Base-by-base conservation (phyloP, 2,797 vertebrate genomes). In the Myotis pilosus region DNA sequence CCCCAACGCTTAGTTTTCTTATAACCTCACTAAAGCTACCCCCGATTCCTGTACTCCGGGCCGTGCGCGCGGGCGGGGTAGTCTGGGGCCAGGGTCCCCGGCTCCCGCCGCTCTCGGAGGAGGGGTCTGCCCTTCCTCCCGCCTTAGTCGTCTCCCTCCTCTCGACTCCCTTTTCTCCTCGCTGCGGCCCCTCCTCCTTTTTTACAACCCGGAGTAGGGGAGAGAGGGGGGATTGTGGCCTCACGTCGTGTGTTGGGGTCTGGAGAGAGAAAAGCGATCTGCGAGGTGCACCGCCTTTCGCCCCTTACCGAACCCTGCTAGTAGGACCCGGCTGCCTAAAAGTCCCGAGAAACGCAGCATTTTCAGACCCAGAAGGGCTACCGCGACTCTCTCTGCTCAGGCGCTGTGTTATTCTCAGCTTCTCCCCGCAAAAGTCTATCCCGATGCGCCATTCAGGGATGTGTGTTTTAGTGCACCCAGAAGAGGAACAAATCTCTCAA, bases 401-500 rank as follows among this genome's bases (percentile, higher is more conserved):
- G 69, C 25, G 28, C 91, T 10, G 66, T 53, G 49, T 89, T 22
- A 10, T 81, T 71, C 93, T 82, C 74, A 33, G 74, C 69, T 38
- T 41, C 79, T 88, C 72, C 68, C 71, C 3, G n/a, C 75, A 87
- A 53, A 78, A 57, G 51, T 72, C 30, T 41, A 68, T 11, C 19
- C 68, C 60, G 2, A n/a, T 0, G 94, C 20, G 20, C 71, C 84
- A 41, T 41, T 93, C 87, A 47, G 69, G 64, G 83, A 90, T 78
- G 89, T 30, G 76, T 36, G 19, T 86, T 85, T 92, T 83, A 78
- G 85, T n/a, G 83, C 28, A 23, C 82, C 87, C 57, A 20, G 92
- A 95, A 97, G 66, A 91, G 44, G 82, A 91, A 62, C 87, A 68
- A 57, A 92, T 94, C 93, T 93, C 49, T 57, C 81, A 36, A 57